Conservation (phyloP, 2,113 vertebrate genomes). For the Pogonocichla stellata region DNA sequence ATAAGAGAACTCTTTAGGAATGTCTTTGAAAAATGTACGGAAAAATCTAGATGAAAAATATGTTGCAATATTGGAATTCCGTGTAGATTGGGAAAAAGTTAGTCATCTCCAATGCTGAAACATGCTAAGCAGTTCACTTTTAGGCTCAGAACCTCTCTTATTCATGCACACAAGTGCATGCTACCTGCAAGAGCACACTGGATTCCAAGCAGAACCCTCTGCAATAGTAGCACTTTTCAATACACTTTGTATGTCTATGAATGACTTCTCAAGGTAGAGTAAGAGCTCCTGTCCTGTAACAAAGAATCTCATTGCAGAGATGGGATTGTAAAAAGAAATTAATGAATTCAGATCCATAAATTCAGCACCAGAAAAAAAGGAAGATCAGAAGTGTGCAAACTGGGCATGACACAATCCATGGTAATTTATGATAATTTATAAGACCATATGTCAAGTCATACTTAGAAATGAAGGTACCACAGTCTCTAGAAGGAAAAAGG, state of each 20-base stretch:
- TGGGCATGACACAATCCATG: neutral
- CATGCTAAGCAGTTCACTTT: neutral
- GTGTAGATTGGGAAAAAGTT: too few relatives aligned
- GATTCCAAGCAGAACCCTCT: neutral
- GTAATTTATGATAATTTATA: neutral
- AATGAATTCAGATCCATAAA: neutral
- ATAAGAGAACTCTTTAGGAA: neutral
- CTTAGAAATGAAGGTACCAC: neutral
- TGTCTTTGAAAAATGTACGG: neutral
- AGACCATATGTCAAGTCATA: neutral
- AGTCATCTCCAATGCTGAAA: neutral
- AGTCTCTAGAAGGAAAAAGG: neutral
- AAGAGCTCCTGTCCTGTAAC: neutral
- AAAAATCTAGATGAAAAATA: neutral
- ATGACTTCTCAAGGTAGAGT: neutral
- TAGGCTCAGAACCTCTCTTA: neutral
- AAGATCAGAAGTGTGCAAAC: neutral
- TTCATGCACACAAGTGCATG: neutral
- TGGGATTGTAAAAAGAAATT: neutral
- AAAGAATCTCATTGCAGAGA: neutral
- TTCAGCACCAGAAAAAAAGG: neutral
- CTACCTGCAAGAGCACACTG: neutral
- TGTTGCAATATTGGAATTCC: neutral
- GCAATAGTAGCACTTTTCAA: neutral
- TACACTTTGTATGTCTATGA: accelerated